Evolutionary conservation across 2,113 vertebrate species (phyloP).

Genomic region (Brachyistius frenatus): DNA sequence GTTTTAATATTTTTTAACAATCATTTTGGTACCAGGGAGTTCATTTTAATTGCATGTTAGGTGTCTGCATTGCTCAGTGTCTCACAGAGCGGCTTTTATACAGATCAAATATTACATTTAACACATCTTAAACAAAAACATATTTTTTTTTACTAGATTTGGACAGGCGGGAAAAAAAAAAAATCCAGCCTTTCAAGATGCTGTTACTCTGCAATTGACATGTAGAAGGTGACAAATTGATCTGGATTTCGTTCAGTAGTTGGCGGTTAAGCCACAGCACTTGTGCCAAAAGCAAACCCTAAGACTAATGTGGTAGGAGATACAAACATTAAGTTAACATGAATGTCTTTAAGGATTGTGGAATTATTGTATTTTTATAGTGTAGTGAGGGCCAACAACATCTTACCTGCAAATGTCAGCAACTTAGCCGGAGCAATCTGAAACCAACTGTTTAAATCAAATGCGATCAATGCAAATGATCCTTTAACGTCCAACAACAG

Average conservation of each 20-base stretch:
- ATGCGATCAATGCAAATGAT: conserved; percentile 41
- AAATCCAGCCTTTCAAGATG: background rate
- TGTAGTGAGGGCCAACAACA: background rate
- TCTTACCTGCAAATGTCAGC: background rate
- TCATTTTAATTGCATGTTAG: conserved; percentile 34
- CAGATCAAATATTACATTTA: conserved; percentile 41
- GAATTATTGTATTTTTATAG: background rate
- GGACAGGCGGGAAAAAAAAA: background rate
- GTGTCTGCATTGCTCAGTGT: conserved; percentile 11
- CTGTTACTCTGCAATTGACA: background rate
- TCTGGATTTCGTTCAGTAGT: background rate
- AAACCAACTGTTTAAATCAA: conserved; percentile 17
- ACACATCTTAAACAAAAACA: background rate
- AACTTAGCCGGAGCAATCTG: background rate
- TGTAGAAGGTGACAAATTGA: background rate
- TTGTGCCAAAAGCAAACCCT: background rate
- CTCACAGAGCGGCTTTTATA: conserved; percentile 31
- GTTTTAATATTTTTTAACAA: conserved; percentile 43
- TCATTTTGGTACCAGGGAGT: conserved; percentile 46
- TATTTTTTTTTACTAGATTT: background rate
- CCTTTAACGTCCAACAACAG: conserved; percentile 42
- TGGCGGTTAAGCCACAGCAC: background rate
- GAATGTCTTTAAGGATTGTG: background rate
- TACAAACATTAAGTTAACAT: background rate
- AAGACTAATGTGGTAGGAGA: background rate